Conservation (phyloP, 2,113 vertebrate genomes). For the Atlantisia rogersi region DNA sequence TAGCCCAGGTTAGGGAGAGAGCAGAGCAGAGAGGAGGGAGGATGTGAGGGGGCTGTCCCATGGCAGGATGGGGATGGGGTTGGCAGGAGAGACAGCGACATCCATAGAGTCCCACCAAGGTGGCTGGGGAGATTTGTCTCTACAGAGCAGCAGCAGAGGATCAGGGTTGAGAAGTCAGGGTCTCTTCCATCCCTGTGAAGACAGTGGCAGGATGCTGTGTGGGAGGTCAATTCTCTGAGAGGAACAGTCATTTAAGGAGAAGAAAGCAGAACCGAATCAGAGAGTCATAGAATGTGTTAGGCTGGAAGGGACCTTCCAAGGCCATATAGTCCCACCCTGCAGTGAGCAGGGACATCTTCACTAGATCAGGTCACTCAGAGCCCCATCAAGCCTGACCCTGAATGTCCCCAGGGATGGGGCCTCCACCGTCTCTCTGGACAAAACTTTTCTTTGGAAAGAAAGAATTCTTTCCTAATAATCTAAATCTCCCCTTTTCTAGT, state of each 20-base stretch:
- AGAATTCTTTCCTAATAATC: too few species aligned
- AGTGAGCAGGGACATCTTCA: too few species aligned
- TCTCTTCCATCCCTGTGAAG: neutral
- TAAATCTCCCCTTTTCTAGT: too few species aligned
- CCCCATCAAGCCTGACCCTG: too few species aligned
- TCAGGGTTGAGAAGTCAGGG: neutral
- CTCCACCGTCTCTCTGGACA: too few species aligned
- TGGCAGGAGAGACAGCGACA: neutral
- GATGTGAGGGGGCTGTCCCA: neutral
- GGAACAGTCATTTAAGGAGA: neutral
- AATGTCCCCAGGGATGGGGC: too few species aligned
- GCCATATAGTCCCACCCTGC: too few species aligned
- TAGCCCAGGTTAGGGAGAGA: neutral
- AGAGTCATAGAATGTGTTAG: too few species aligned
- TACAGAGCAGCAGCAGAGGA: neutral
- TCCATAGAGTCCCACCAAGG: neutral
- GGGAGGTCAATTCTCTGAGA: neutral
- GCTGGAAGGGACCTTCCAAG: too few species aligned
- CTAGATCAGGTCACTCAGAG: too few species aligned
- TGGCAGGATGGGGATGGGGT: neutral
- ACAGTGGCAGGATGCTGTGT: neutral
- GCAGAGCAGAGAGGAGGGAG: neutral
- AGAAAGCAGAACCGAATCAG: neutral
- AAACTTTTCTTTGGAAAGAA: too few species aligned
- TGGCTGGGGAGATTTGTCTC: neutral